Evolutionary conservation across 1,140 invertebrate genomes (phyloP).

Genomic region (Acromyrmex charruanus): DNA sequence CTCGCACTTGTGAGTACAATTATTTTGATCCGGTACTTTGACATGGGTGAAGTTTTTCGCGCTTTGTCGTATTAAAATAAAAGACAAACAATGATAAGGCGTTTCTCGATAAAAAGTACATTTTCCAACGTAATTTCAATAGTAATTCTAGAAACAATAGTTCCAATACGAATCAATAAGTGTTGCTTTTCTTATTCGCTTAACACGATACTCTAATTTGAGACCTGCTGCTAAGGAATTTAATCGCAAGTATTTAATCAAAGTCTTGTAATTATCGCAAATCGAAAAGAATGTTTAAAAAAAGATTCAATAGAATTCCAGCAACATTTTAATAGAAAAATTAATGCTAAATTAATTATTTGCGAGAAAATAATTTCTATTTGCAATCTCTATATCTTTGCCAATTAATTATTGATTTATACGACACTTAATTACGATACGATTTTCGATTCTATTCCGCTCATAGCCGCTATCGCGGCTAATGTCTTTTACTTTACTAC

Average conservation of each 20-base stretch:
- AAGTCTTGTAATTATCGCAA: neutral
- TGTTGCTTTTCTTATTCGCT: neutral
- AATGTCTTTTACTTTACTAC: slow-evolving; percentile 46
- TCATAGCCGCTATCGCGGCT: neutral
- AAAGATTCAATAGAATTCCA: neutral
- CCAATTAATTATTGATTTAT: neutral
- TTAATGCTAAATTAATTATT: neutral
- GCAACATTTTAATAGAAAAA: slow-evolving; percentile 10
- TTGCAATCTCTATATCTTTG: neutral
- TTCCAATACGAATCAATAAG: neutral
- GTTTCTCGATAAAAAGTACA: neutral
- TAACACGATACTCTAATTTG: neutral
- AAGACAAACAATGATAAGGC: slow-evolving; percentile 40
- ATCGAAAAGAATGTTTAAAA: neutral
- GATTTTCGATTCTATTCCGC: neutral
- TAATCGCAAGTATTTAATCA: neutral
- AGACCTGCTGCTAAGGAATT: neutral
- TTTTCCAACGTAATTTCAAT: neutral
- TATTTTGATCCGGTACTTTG: slow-evolving; percentile 61
- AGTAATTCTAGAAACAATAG: neutral
- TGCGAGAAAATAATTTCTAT: neutral
- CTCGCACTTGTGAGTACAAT: slow-evolving; percentile 31
- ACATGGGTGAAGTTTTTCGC: slow-evolving; percentile 39
- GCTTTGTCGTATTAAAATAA: slow-evolving; percentile 36
- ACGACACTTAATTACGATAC: neutral